phyloP scores from a whole-genome alignment of 2,113 vertebrate genomes.

The Phylloscopus trochilus region DNA sequence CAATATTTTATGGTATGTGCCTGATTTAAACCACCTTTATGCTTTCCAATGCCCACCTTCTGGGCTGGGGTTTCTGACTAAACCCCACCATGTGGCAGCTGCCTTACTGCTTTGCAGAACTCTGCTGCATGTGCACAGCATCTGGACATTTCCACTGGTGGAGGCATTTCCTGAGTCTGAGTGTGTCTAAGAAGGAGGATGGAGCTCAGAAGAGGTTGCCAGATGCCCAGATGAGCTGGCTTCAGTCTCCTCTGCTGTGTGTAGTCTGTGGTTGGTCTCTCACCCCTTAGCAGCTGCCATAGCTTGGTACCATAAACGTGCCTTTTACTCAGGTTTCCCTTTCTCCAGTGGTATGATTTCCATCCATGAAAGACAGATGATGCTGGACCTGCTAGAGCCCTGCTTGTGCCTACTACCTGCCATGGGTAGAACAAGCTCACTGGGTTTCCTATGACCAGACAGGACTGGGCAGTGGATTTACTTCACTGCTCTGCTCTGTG shows the following conservation, averaged over 20 bases:
- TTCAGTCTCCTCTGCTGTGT: not conserved
- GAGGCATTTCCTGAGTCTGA: constrained; percentile 15
- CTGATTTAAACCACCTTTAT: not conserved
- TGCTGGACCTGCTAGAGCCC: not conserved
- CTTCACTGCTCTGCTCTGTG: not conserved
- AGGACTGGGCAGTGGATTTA: not conserved
- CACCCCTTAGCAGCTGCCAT: not conserved
- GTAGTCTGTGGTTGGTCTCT: not conserved
- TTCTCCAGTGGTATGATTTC: not conserved
- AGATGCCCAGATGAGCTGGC: not conserved
- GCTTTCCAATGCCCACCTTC: not conserved
- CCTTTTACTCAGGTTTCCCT: not conserved
- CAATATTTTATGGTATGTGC: not conserved
- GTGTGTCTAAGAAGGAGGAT: not conserved
- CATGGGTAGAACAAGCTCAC: rapidly evolving
- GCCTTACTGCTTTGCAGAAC: not conserved
- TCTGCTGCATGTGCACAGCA: constrained; percentile 24
- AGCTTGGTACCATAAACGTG: not conserved
- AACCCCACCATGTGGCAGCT: not conserved
- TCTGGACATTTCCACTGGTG: not conserved
- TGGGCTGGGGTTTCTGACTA: not conserved
- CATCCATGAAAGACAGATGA: not conserved
- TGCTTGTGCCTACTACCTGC: not conserved
- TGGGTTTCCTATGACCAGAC: not conserved
- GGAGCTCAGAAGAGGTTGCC: not conserved